These are phyloP conservation scores for Bovichtus variegatus DNA, from an alignment of 2,797 vertebrate species.

Conservation along the genomic window DNA sequence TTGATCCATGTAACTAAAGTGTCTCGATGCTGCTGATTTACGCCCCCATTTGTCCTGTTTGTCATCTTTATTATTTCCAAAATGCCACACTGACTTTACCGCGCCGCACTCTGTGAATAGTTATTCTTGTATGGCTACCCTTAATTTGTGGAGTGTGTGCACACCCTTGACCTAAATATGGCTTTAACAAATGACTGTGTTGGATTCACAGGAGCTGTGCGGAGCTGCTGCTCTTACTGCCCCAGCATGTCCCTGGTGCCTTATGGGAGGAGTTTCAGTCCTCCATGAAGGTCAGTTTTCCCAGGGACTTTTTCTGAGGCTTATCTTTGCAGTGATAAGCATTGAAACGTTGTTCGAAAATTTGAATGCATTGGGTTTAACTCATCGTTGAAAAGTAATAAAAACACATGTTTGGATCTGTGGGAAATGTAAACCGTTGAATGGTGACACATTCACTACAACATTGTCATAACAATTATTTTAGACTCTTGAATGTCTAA, in stretches of 20 bases:
- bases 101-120: constrained; percentile 5
- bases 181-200: constrained; percentile 66
- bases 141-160: constrained; percentile 41
- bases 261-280: constrained; percentile 97
- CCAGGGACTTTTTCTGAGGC: constrained; percentile 23
- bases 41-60: not conserved
- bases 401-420: constrained; percentile 7
- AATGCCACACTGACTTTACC: constrained; percentile 19
- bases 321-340: constrained; percentile 47
- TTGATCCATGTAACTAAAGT: constrained; percentile 2
- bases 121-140: constrained; percentile 27
- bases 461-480: constrained; percentile 5
- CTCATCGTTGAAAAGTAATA: constrained; percentile 14
- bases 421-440: constrained; percentile 5
- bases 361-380: constrained; percentile 19
- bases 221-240: constrained; percentile 95
- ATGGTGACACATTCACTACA: not conserved
- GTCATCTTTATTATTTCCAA: constrained; percentile 8
- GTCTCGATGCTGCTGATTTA: constrained; percentile 18
- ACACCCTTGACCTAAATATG: constrained; percentile 73
- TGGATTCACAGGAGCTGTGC: constrained; percentile 93
- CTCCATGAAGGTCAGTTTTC: constrained; percentile 93
- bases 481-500: constrained; percentile 2
- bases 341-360: constrained; percentile 21
- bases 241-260: constrained; percentile 93